These are phyloP conservation scores for Monarcha castaneiventris DNA, from an alignment of 2,113 vertebrate genomes.

Conservation along the genomic window DNA sequence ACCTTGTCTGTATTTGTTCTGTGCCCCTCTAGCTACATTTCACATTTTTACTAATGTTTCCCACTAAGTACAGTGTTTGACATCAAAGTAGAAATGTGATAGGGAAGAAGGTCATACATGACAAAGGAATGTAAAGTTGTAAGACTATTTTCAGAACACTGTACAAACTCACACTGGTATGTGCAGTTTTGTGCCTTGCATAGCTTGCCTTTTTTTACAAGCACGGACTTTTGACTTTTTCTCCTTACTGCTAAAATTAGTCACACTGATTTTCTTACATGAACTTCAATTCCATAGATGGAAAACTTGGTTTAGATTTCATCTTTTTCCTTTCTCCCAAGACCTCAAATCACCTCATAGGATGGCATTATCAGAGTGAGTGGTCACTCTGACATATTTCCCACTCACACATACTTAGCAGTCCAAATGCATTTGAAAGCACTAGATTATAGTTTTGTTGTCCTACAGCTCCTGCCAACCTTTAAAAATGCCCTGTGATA, in stretches of 20 bases:
- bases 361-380: background rate
- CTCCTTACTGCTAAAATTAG: background rate
- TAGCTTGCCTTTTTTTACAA: background rate
- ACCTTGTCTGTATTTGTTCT: background rate
- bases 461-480: background rate
- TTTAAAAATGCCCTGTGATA: background rate
- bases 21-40: background rate
- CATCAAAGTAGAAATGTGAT: background rate
- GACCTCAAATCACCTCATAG: background rate
- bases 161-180: fast-evolving
- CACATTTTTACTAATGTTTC: background rate
- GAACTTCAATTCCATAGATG: background rate
- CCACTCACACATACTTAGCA: background rate
- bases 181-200: fast-evolving
- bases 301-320: background rate
- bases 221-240: background rate
- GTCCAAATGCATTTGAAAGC: background rate
- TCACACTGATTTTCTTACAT: background rate
- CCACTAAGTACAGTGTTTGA: background rate
- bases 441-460: background rate
- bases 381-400: background rate
- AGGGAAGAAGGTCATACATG: background rate
- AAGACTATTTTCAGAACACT: background rate
- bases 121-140: background rate
- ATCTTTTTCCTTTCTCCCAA: background rate